Conservation (phyloP, 2,113 vertebrate genomes). For the Esox niger region DNA sequence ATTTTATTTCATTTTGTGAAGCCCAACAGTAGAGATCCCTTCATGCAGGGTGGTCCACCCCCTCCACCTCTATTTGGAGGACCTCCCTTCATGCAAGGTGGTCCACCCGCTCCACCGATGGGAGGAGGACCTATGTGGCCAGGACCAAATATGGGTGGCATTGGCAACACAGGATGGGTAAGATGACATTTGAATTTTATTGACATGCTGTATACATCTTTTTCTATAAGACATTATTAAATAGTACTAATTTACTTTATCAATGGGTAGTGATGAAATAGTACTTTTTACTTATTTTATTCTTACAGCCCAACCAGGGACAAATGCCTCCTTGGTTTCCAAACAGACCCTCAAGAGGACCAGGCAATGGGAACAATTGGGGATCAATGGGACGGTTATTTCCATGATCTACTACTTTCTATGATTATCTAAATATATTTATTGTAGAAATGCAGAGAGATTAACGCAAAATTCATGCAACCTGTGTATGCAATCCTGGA, state of each 20-base stretch:
- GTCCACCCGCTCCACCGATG: background rate
- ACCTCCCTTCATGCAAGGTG: background rate
- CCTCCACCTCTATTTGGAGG: background rate
- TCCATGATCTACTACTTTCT: too few species aligned
- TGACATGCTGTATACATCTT: background rate
- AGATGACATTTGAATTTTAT: background rate
- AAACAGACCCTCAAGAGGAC: background rate
- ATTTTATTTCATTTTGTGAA: background rate
- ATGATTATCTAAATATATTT: too few species aligned
- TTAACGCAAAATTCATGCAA: too few species aligned
- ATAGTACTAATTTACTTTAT: background rate
- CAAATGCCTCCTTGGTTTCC: slow-evolving; percentile 1
- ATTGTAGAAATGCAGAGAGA: too few species aligned
- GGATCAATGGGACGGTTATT: background rate
- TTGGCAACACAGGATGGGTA: background rate
- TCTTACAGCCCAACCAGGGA: background rate
- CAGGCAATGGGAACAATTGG: background rate
- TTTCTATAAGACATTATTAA: background rate
- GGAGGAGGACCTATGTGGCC: background rate
- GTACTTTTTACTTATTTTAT: background rate
- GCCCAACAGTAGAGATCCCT: background rate
- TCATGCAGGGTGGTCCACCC: background rate
- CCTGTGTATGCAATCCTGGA: background rate
- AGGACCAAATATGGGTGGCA: background rate
- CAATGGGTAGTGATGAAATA: too few species aligned